Evolutionary conservation across 1,140 invertebrate genomes (phyloP), one percentile per base, ranked within the genome.

Genomic region (Sipha flava): DNA sequence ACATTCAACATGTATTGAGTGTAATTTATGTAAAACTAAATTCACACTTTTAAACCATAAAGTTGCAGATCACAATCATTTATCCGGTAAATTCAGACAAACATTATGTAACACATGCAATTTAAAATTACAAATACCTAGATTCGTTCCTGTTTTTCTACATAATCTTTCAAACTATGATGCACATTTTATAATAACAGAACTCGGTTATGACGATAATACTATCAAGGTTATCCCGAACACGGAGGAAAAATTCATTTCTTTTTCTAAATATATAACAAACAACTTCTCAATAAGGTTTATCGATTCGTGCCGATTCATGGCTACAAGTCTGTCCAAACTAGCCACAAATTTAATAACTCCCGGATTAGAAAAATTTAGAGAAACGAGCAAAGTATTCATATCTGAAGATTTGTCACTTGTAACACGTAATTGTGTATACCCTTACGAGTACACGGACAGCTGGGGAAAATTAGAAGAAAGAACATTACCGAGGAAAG

Each of bases 361-460:
- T n/a, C n/a, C n/a, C n/a, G 6, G 45, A 40, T n/a, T 62, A 10
- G n/a, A 57, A 29, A 14, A 54, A 3, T 34, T 59, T 21, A n/a
- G 23, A 0, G 45, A 70, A 16, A n/a, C 62, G 57, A 72, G 43
- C 18, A 49, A 34, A 18, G 49, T 52, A 18, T 52, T 52, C 0
- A 34, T 64, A 49, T 18, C 2, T 18, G 14, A 79, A 5, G n/a
- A 75, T 80, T 82, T 82, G n/a, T n/a, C n/a, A n/a, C n/a, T n/a
- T n/a, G n/a, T n/a, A n/a, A 79, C 62, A 18, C 75, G 75, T 29
- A 85, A 85, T 77, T 83, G 81, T 34, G 70, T 83, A 49, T 84
- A 83, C 54, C 83, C 82, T 10, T 84, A 85, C 80, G 82, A 84
- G 40, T 83, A 82, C 80, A 9, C 84, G 1, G 64, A 82, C 73